These are phyloP conservation scores for Orthonevra nobilis DNA, from an alignment of 2,888 invertebrate species.

Conservation along the genomic window DNA sequence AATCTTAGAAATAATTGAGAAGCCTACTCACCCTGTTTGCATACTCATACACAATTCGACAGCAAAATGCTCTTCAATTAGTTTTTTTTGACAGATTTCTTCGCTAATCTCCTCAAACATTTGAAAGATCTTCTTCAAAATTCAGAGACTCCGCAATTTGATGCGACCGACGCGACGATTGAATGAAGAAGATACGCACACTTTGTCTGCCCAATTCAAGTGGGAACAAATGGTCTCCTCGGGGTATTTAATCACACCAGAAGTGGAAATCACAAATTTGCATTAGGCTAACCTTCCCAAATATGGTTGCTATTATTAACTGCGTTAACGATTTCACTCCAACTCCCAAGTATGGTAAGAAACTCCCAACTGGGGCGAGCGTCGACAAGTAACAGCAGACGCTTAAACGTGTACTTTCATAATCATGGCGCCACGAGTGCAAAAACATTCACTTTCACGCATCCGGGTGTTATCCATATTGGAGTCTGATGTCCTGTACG, in stretches of 20 bases:
- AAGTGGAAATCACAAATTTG: slow-evolving; percentile 9
- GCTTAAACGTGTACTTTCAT: slow-evolving; percentile 12
- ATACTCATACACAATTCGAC: background rate
- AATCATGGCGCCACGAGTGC: slow-evolving; percentile 12
- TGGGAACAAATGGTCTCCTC: slow-evolving; percentile 19
- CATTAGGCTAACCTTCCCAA: slow-evolving; percentile 20
- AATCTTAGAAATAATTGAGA: background rate
- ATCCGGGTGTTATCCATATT: slow-evolving; percentile 60
- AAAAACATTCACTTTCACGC: slow-evolving; percentile 44
- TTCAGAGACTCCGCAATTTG: background rate
- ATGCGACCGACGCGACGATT: slow-evolving; percentile 28
- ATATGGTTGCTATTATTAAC: slow-evolving; percentile 9
- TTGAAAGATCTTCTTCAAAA: slow-evolving; percentile 49
- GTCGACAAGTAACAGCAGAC: slow-evolving; percentile 37
- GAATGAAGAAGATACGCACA: slow-evolving; percentile 1
- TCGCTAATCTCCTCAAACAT: slow-evolving; percentile 35
- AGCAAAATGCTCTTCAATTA: slow-evolving; percentile 12
- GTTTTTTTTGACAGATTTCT: slow-evolving; percentile 50
- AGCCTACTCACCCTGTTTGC: slow-evolving; percentile 21
- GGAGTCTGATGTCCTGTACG: slow-evolving; percentile 11
- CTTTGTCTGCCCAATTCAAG: slow-evolving; percentile 3
- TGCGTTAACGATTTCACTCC: slow-evolving; percentile 41
- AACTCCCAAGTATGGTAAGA: slow-evolving; percentile 21
- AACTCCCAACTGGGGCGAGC: slow-evolving; percentile 9
- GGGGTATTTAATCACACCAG: background rate